phyloP scores from a whole-genome alignment of 2,888 invertebrate species.

The Cinara cedri region DNA sequence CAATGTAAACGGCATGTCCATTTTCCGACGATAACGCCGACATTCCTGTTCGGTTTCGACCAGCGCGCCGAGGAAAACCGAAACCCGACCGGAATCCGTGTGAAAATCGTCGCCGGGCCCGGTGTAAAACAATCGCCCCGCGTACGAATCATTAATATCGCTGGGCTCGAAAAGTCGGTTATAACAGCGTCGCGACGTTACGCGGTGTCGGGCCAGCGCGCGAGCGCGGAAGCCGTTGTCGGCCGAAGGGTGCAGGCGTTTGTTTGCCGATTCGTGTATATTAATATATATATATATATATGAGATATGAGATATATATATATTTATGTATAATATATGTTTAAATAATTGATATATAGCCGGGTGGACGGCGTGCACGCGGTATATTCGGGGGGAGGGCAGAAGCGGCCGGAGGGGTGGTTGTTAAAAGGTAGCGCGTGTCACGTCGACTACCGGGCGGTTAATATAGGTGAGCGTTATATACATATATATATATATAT shows the following conservation, averaged over 20 bases:
- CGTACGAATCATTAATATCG: no score
- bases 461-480: neutral
- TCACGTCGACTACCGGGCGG: neutral
- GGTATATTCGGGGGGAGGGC: neutral
- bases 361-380: conserved; percentile 18
- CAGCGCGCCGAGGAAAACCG: no score
- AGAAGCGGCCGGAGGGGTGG: neutral
- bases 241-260: neutral
- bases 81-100: no score
- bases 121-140: no score
- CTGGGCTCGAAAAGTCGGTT: no score
- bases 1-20: no score
- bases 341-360: conserved; percentile 17
- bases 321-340: neutral
- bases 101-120: no score
- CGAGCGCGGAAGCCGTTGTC: neutral
- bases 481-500: neutral
- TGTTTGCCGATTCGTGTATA: conserved; percentile 1
- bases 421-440: conserved; percentile 5
- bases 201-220: no score
- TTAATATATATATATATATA: neutral
- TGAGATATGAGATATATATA: neutral
- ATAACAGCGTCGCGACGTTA: no score
- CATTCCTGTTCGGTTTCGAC: no score
- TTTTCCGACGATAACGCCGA: no score